Evolutionary conservation across 2,797 vertebrate species (phyloP).

Genomic region (Antrozous pallidus): DNA sequence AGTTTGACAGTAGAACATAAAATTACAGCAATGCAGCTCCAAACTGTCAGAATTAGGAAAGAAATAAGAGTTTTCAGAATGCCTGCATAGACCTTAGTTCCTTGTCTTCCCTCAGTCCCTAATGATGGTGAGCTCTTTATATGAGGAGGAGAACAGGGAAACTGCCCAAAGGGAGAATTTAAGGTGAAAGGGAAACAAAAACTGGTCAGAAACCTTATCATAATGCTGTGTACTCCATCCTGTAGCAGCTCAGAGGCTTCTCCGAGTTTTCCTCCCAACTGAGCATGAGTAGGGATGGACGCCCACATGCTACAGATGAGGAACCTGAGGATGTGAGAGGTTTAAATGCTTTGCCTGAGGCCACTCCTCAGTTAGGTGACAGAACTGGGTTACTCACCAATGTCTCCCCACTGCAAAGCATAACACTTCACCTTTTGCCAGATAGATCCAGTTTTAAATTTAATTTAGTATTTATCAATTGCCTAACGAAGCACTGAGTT

Average conservation of each 20-base stretch:
- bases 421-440: background rate
- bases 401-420: background rate
- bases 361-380: background rate
- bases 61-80: background rate
- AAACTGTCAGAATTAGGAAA: background rate
- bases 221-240: background rate
- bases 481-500: background rate
- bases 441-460: background rate
- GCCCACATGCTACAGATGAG: background rate
- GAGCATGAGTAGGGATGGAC: background rate
- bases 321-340: background rate
- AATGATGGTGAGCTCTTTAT: background rate
- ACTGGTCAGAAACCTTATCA: background rate
- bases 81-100: background rate
- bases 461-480: background rate
- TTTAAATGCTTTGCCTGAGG: background rate
- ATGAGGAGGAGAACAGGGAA: background rate
- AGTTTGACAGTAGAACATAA: background rate
- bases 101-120: background rate
- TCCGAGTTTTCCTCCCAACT: background rate
- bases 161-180: background rate
- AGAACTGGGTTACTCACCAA: slow-evolving; percentile 7
- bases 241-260: background rate
- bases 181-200: background rate
- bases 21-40: background rate